A percentile compares a stretch with the other conserved stretches of the same genome.
These are phyloP conservation scores for Delichon dasypus DNA, from an alignment of 2,797 vertebrate genomes.

Conservation along the genomic window DNA sequence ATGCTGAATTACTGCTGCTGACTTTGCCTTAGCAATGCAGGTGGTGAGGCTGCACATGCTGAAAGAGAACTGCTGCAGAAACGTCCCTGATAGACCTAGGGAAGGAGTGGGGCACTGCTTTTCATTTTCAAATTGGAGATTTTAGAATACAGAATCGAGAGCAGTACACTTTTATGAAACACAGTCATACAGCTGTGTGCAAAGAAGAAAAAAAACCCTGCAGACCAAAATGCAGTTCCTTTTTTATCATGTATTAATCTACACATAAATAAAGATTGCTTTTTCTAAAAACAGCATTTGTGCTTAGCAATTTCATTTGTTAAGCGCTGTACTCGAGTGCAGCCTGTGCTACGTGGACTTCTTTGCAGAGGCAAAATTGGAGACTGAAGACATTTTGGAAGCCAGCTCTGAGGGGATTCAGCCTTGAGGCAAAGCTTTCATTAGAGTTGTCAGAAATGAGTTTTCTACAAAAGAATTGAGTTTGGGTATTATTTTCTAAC, in stretches of 20 bases:
- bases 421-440: background rate
- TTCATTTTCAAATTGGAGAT: background rate
- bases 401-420: background rate
- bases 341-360: background rate
- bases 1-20: background rate
- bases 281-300: background rate
- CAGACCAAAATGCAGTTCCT: background rate
- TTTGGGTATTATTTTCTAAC: conserved; percentile 32
- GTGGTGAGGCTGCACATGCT: background rate
- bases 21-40: background rate
- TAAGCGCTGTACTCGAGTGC: background rate
- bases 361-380: background rate
- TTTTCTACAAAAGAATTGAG: background rate
- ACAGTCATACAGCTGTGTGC: background rate
- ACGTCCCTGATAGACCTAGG: background rate
- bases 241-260: background rate
- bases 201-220: background rate
- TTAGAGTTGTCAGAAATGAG: background rate
- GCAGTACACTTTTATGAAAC: background rate
- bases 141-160: background rate
- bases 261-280: background rate
- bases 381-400: background rate
- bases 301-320: background rate
- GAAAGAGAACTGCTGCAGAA: background rate
- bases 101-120: background rate